Conservation (phyloP, 2,888 invertebrate genomes). For the Calliphora vomitoria region DNA sequence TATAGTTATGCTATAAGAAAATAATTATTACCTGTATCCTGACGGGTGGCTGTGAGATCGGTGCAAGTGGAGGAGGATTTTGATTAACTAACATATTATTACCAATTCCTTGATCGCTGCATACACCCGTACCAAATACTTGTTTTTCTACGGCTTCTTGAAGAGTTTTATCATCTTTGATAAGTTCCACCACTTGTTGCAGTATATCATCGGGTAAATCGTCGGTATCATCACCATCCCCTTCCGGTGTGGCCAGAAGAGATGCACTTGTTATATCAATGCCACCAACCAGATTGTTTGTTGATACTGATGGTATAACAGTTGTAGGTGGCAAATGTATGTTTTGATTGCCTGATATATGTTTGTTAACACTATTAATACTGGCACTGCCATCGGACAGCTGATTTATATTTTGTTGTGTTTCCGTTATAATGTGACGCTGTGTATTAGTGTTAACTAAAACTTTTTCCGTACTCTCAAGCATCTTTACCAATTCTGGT, state of each 20-base stretch:
- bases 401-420: slow-evolving; percentile 19
- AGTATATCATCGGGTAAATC: slow-evolving; percentile 89
- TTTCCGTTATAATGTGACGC: background rate
- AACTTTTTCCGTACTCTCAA: slow-evolving; percentile 82
- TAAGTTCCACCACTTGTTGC: slow-evolving; percentile 90
- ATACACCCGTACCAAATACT: slow-evolving; percentile 85
- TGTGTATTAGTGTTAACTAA: slow-evolving; percentile 73
- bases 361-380: slow-evolving; percentile 4
- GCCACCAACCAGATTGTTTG: slow-evolving; percentile 76
- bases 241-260: slow-evolving; percentile 85
- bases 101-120: slow-evolving; percentile 59
- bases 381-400: background rate
- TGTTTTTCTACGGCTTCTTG: slow-evolving; percentile 90
- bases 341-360: slow-evolving; percentile 3
- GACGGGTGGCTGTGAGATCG: slow-evolving; percentile 61
- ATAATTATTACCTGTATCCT: slow-evolving; percentile 64
- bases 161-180: slow-evolving; percentile 88
- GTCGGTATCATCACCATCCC: slow-evolving; percentile 83
- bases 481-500: slow-evolving; percentile 86
- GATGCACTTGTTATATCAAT: slow-evolving; percentile 81
- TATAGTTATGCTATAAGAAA: background rate
- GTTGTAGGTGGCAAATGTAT: slow-evolving; percentile 17
- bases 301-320: slow-evolving; percentile 1
- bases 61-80: slow-evolving; percentile 68
- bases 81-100: slow-evolving; percentile 55